Base-by-base conservation (phyloP, 2,113 vertebrate species). In the Prietella phreatophila region DNA sequence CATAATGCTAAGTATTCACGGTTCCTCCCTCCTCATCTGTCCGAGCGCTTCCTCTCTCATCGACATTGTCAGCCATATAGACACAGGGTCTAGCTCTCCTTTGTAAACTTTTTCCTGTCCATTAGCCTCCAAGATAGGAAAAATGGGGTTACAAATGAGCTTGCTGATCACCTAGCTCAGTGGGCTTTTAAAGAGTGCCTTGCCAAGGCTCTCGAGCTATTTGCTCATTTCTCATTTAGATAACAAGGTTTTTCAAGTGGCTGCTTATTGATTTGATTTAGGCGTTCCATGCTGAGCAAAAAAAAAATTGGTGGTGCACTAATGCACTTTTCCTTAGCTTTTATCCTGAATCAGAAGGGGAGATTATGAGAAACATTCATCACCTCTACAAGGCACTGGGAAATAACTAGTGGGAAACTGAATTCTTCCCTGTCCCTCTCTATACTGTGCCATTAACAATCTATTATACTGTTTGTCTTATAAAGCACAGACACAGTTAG, bases 231-330 rank as follows among this genome's bases (percentile, higher is more conserved):
- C 87, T 91, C 88, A 89, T 92, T 92, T 79, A 87, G 90, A 91
- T 93, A 93, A 93, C 90, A 90, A 92, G 90, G 85, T 78, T 82
- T 88, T 91, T 91, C 89, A 91, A 90, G 91, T 90, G 90, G 86
- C 89, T 84, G 84, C 87, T 91, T 89, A 92, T 90, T 92, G 92
- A 94, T 93, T 94, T 91, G 89, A 92, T 92, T 89, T 79, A 89
- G 78, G 75, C 69, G 88, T 88, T 82, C 58, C 85, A 87, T 86
- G 88, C 85, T 69, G 65, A 30, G 89, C 88, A 90, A 92, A 60
- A 60, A 22, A 60, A 60, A 69, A 88, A 89, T 88, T 89, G 75
- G 87, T 69, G 85, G 85, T 86, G 75, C 82, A 53, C 89, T 89
- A 90, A 90, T 89, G 87, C 65, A 83, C 86, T 92, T 88, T 94